These are phyloP conservation scores for Lacanobia wlatinum DNA, from an alignment of 2,888 invertebrate species.

Conservation along the genomic window DNA sequence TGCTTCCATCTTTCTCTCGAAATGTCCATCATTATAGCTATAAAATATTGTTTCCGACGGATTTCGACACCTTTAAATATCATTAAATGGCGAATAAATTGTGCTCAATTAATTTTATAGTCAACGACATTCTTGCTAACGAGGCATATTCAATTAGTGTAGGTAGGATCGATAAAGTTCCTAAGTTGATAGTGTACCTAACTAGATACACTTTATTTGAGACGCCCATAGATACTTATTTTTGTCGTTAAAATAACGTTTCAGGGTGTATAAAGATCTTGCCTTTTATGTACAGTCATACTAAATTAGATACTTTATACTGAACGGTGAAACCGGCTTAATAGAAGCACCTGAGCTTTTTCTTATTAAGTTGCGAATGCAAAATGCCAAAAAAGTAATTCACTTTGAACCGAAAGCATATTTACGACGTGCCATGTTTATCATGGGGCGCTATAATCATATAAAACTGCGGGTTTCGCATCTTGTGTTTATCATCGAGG, in stretches of 20 bases:
- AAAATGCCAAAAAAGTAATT: slow-evolving; percentile 32
- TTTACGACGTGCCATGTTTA: slow-evolving; percentile 58
- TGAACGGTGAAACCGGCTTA: slow-evolving; percentile 1
- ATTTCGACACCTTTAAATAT: slow-evolving; percentile 53
- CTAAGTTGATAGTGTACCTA: slow-evolving; percentile 8
- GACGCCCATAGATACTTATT: background rate
- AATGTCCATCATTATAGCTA: slow-evolving; percentile 60
- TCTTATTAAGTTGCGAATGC: slow-evolving; percentile 30
- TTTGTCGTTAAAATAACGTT: background rate
- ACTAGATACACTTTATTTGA: background rate
- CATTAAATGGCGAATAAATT: slow-evolving; percentile 42
- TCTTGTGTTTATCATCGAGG: slow-evolving; percentile 62
- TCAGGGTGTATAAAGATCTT: background rate
- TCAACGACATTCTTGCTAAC: slow-evolving; percentile 27
- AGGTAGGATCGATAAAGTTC: slow-evolving; percentile 17
- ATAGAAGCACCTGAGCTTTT: slow-evolving; percentile 31
- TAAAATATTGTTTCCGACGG: slow-evolving; percentile 64
- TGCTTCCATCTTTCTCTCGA: slow-evolving; percentile 67
- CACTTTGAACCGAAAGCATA: slow-evolving; percentile 41
- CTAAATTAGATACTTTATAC: slow-evolving; percentile 21
- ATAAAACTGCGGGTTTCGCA: slow-evolving; percentile 50
- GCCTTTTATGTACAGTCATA: background rate
- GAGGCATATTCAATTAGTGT: slow-evolving; percentile 26
- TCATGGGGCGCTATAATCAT: slow-evolving; percentile 42
- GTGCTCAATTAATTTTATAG: slow-evolving; percentile 18